Base-by-base conservation (phyloP, 2,888 invertebrate genomes). In the Leptopilina myrica region DNA sequence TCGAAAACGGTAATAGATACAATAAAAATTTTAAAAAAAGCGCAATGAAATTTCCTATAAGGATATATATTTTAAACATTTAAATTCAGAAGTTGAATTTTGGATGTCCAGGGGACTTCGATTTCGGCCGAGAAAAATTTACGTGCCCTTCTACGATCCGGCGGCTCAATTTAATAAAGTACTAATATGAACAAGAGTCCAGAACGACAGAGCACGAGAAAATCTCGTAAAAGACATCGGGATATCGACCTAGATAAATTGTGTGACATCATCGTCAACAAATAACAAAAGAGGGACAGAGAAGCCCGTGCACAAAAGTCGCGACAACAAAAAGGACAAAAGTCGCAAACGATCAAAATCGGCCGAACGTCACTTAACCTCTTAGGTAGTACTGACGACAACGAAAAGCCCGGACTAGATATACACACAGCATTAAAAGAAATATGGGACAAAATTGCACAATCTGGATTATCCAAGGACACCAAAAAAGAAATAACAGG, bases 391-490 rank as follows among this genome's bases (percentile, higher is more conserved):
- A 62, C 15, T 0, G 62, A 20, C 3, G 62, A 62, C 3, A 20
- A 15, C 15, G 62, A 62, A 6, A 62, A 62, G 20, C 8, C 20
- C 14, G 79, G 79, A n/a, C 73, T 73, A 9, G 62, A 76, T 33
- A 56, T 80, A 12, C 40, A 76, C 15, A 64, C 33, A 14, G n/a
- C 20, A 9, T 15, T 76, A 8, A 76, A 79, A 65, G 76, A 81
- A 76, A 79, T 62, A 5, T 62, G 62, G 62, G 15, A 15, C 6
- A 62, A 62, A 20, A 62, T 62, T 62, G 78, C 62, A 80, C 80
- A 83, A 53, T 76, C 79, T n/a, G 84, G 82, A 26, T n/a, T 82
- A 9, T n/a, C 76, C 0, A 73, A 64, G 0, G 82, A 81, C 4
- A 40, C 0, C 0, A 78, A 65, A 12, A 40, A 62, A 9, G 15